phyloP scores from a whole-genome alignment of 2,888 invertebrate species.

The Acleris cristana region DNA sequence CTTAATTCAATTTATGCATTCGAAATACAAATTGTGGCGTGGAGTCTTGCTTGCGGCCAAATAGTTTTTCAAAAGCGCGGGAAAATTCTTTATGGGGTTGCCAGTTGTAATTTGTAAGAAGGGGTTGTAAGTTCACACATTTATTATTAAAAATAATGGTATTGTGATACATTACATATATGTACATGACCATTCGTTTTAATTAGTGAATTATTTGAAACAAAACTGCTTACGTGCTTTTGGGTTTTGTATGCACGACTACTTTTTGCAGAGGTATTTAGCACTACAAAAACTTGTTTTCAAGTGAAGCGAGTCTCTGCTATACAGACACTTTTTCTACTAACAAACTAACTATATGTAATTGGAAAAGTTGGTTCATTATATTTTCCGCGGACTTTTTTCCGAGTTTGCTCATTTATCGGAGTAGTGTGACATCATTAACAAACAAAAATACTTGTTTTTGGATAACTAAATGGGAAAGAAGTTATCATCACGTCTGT shows the following conservation, averaged over 20 bases:
- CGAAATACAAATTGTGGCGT: slow-evolving; percentile 72
- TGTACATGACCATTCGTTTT: no score
- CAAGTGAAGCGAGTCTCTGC: slow-evolving; percentile 46
- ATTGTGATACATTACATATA: neutral
- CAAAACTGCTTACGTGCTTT: neutral
- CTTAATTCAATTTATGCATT: slow-evolving; percentile 72
- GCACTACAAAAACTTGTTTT: neutral
- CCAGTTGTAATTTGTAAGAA: slow-evolving; percentile 21
- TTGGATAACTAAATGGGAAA: neutral
- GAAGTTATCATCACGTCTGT: no score
- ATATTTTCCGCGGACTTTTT: slow-evolving; percentile 69
- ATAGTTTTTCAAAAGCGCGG: slow-evolving; percentile 67
- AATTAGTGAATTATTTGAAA: neutral
- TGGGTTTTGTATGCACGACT: neutral
- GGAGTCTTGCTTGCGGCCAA: slow-evolving; percentile 66
- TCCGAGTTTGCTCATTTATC: slow-evolving; percentile 38
- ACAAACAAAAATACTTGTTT: slow-evolving; percentile 4
- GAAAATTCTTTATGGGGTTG: slow-evolving; percentile 59
- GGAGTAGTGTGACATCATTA: slow-evolving; percentile 28
- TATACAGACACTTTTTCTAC: slow-evolving; percentile 57
- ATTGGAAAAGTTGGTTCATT: slow-evolving; percentile 81
- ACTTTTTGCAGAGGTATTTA: neutral
- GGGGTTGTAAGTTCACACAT: slow-evolving; percentile 14
- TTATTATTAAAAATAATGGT: slow-evolving; percentile 7
- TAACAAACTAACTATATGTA: slow-evolving; percentile 70